Percentiles rank a stretch among this genome's conserved stretches.
These are phyloP conservation scores for Marasmarcha lunaedactyla DNA, from an alignment of 2,888 invertebrate species.

Conservation along the genomic window DNA sequence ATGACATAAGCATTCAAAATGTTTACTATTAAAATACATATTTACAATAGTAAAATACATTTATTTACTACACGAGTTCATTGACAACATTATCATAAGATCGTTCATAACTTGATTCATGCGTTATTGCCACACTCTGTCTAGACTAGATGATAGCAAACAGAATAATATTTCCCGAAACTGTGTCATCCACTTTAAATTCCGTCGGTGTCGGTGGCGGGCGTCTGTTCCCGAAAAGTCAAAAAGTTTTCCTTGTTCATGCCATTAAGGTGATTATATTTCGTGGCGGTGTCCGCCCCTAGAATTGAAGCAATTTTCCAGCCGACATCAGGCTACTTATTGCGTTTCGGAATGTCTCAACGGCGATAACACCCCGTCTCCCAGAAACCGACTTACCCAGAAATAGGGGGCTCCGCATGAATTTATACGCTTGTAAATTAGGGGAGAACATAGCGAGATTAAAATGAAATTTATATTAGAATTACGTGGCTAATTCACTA, in stretches of 20 bases:
- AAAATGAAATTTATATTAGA: slow-evolving; percentile 11
- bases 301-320: slow-evolving; percentile 60
- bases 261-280: slow-evolving; percentile 43
- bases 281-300: slow-evolving; percentile 31
- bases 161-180: neutral
- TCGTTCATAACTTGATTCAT: too few species aligned
- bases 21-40: too few species aligned
- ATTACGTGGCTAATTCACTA: neutral
- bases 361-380: slow-evolving; percentile 21
- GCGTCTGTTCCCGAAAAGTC: slow-evolving; percentile 9
- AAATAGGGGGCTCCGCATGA: slow-evolving; percentile 24
- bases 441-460: slow-evolving; percentile 16
- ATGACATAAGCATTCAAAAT: neutral
- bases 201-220: too few species aligned
- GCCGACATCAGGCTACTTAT: slow-evolving; percentile 51
- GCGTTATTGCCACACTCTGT: too few species aligned
- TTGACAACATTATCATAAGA: slow-evolving; percentile 4
- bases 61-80: slow-evolving; percentile 3
- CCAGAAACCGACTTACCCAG: slow-evolving; percentile 40
- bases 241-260: slow-evolving; percentile 29
- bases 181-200: neutral
- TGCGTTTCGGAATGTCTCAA: slow-evolving; percentile 47
- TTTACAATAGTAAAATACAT: too few species aligned
- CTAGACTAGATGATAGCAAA: neutral
- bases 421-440: slow-evolving; percentile 45